Percentiles rank a stretch among this genome's conserved stretches.
These are phyloP conservation scores for Brachystomella parvula DNA, from an alignment of 1,140 invertebrate species.

Conservation along the genomic window DNA sequence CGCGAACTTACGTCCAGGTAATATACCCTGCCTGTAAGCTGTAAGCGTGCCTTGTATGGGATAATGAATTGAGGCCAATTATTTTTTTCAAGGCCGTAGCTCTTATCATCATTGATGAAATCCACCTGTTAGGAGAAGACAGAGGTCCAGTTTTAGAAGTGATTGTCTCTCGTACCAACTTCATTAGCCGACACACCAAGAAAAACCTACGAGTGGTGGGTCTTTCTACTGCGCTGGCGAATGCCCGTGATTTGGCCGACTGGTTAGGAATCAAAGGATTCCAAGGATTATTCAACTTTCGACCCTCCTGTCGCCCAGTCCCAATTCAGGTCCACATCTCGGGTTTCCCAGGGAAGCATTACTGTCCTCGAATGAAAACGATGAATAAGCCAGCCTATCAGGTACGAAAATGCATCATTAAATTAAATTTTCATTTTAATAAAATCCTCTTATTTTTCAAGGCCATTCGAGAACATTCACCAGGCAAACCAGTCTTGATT, in stretches of 20 bases:
- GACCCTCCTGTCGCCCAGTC: conserved; percentile 92
- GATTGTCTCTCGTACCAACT: conserved; percentile 67
- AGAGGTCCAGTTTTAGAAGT: conserved; percentile 73
- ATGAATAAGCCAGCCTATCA: conserved; percentile 99
- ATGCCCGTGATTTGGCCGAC: conserved; percentile 90
- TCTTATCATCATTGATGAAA: conserved; percentile 96
- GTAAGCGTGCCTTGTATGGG: too few relatives aligned
- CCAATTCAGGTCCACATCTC: conserved; percentile 91
- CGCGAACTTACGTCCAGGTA: conserved; percentile 79
- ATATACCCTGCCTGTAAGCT: conserved; percentile 44
- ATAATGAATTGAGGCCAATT: too few relatives aligned
- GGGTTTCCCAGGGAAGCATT: conserved; percentile 92
- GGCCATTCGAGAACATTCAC: conserved; percentile 87
- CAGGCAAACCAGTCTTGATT: conserved; percentile 78
- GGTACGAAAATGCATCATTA: conserved; percentile 43
- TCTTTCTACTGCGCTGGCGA: conserved; percentile 93
- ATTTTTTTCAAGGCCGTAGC: conserved; percentile 60
- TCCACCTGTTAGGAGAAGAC: conserved; percentile 89
- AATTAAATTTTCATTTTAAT: conserved; percentile 12
- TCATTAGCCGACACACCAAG: conserved; percentile 78
- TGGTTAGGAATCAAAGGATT: conserved; percentile 77
- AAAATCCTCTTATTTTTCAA: conserved; percentile 26
- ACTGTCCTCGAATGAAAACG: conserved; percentile 97
- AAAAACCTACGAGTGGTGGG: conserved; percentile 78
- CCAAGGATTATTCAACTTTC: conserved; percentile 95